Percentiles rank a stretch among this genome's conserved stretches.
Evolutionary conservation across 2,113 vertebrate genomes (phyloP).

Genomic region (Alethe castanea): DNA sequence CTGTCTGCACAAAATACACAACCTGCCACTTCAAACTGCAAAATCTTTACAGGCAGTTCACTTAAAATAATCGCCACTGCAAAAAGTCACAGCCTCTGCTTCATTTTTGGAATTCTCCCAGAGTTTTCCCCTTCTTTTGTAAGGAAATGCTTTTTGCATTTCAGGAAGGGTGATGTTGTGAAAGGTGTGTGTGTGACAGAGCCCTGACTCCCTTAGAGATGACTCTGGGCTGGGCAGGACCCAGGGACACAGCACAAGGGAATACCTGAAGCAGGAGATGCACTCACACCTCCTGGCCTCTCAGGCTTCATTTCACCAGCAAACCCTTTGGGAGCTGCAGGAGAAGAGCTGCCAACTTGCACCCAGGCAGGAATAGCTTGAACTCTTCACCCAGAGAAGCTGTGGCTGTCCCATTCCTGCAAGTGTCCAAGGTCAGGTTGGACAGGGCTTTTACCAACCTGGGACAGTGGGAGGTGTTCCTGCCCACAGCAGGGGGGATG

Average conservation of each 20-base stretch:
- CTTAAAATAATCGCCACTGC: neutral
- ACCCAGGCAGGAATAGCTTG: neutral
- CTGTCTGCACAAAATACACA: neutral
- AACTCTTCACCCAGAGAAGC: neutral
- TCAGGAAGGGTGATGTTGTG: fast-evolving
- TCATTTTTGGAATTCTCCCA: neutral
- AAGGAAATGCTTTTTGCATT: neutral
- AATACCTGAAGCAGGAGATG: neutral
- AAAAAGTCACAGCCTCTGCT: neutral
- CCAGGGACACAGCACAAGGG: neutral
- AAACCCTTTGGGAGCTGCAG: neutral
- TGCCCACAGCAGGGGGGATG: neutral
- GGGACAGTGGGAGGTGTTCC: neutral
- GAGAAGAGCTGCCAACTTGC: neutral
- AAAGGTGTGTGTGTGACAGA: neutral
- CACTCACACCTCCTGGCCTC: neutral
- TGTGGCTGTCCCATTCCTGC: neutral
- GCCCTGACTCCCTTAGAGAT: neutral
- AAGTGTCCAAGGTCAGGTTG: neutral
- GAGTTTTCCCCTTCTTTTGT: neutral
- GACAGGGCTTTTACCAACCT: neutral
- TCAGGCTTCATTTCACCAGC: neutral
- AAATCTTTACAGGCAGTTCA: neutral
- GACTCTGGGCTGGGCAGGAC: neutral
- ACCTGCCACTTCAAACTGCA: neutral